phyloP scores from a whole-genome alignment of 2,113 vertebrate genomes.

The Mugil cephalus region DNA sequence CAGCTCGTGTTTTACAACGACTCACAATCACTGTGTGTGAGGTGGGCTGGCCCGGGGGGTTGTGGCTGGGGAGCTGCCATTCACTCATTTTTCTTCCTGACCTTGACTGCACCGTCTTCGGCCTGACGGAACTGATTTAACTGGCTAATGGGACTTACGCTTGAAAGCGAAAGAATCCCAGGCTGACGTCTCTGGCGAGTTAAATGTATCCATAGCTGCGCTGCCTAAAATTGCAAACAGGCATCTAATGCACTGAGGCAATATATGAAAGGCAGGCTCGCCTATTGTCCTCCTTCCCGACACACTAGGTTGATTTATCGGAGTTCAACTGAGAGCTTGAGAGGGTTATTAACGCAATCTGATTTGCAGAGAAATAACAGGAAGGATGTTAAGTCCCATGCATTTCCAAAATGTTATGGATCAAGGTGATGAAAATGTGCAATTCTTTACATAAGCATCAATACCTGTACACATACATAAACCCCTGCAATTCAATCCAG shows the following conservation, averaged over 20 bases:
- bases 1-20: constrained; percentile 55
- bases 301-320: not conserved
- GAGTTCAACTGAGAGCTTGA: too few relatives aligned
- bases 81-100: constrained; percentile 9
- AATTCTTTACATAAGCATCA: too few relatives aligned
- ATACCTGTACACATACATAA: too few relatives aligned
- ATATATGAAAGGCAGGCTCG: constrained; percentile 2
- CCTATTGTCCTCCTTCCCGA: constrained; percentile 1
- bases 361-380: too few relatives aligned
- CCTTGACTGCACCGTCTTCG: constrained; percentile 17
- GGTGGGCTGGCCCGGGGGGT: not conserved
- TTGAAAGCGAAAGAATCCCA: constrained; percentile 12
- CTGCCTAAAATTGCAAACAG: constrained; percentile 27
- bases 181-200: constrained; percentile 13
- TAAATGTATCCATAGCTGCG: not conserved
- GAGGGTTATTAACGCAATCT: too few relatives aligned
- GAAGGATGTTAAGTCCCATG: too few relatives aligned
- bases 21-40: constrained; percentile 14
- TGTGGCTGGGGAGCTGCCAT: not conserved
- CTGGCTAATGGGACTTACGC: not conserved
- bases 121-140: not conserved
- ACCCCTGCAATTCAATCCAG: too few relatives aligned
- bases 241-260: not conserved
- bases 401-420: too few relatives aligned
- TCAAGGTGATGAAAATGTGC: too few relatives aligned